Evolutionary conservation across 1,140 invertebrate genomes (phyloP), one percentile per base, ranked within the genome.

Genomic region (Brachystomella parvula): DNA sequence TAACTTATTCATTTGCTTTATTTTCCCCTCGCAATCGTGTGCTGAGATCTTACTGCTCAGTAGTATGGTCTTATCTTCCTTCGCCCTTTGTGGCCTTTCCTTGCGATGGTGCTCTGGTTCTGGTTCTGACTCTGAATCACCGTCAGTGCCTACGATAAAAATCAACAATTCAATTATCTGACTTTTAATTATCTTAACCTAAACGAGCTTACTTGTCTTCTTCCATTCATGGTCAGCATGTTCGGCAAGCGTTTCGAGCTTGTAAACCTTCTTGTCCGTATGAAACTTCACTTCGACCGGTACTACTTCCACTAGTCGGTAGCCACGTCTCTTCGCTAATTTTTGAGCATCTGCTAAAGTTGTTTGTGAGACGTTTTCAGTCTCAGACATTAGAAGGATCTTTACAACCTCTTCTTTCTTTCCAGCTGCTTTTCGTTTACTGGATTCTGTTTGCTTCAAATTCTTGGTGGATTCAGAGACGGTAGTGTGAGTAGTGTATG

Each of bases 281-380:
- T 67, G 63, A 0, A 67, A 21, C n/a, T 61, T 47, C 21, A 63
- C 64, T n/a, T 1, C 3, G 6, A 29, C 19, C 12, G n/a, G 15
- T 26, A 57, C 39, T 21, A 65, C 53, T 53, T 63, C 58, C 26
- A 63, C 29, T 21, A 72, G 30, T 2, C 63, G 24, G 6, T 68
- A 30, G 1, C 47, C 35, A 28, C 57, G 63, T 26, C 66, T 72
- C 30, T 68, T 68, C 0, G 71, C 71, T 9, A 72, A 32, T 66
- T 66, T 69, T n/a, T 66, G 53, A n/a, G 71, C 71, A 49, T 72
- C 71, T n/a, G 62, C 66, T 15, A 72, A 47, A 19, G 67, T 68
- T 1, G 65, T 32, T 2, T 58, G 35, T 2, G 59, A 21, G 0
- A 67, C 53, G 17, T 21, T 53, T 0, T 57, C 44, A 3, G 19